These are phyloP conservation scores for Syrrhaptes paradoxus DNA, from an alignment of 2,113 vertebrate species.

Conservation along the genomic window DNA sequence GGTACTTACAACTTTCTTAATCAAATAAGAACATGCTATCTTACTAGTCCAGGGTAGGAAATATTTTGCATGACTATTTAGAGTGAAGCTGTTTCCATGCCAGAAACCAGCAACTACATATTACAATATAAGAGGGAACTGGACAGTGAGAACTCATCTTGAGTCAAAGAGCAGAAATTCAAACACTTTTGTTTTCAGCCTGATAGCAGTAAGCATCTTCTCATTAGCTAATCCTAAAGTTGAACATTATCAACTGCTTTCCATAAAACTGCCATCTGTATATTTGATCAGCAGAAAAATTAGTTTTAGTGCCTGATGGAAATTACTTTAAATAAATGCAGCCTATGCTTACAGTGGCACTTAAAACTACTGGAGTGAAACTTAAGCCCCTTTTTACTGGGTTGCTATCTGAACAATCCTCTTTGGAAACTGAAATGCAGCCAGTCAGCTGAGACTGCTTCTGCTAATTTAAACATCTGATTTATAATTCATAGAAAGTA, in stretches of 20 bases:
- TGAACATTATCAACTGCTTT: not conserved
- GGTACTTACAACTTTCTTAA: not conserved
- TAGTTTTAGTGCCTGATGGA: not conserved
- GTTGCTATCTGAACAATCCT: accelerated
- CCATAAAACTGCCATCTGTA: not conserved
- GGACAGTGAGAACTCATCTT: not conserved
- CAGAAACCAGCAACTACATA: not conserved
- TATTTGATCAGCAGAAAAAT: not conserved
- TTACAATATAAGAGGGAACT: not conserved
- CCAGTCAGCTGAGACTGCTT: not conserved
- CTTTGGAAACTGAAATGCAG: not conserved
- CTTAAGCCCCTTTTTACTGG: not conserved
- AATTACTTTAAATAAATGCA: not conserved
- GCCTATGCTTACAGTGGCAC: not conserved
- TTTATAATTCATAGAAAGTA: not conserved
- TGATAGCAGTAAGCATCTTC: not conserved
- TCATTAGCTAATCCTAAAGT: not conserved
- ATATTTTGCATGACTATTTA: not conserved
- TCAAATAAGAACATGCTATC: not conserved
- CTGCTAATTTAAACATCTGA: not conserved
- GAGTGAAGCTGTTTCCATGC: not conserved
- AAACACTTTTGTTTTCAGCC: not conserved
- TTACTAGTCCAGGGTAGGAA: not conserved
- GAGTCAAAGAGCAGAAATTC: not conserved
- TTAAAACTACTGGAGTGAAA: not conserved